phyloP scores from a whole-genome alignment of 2,113 vertebrate genomes.

The Ammodytes dubius region DNA sequence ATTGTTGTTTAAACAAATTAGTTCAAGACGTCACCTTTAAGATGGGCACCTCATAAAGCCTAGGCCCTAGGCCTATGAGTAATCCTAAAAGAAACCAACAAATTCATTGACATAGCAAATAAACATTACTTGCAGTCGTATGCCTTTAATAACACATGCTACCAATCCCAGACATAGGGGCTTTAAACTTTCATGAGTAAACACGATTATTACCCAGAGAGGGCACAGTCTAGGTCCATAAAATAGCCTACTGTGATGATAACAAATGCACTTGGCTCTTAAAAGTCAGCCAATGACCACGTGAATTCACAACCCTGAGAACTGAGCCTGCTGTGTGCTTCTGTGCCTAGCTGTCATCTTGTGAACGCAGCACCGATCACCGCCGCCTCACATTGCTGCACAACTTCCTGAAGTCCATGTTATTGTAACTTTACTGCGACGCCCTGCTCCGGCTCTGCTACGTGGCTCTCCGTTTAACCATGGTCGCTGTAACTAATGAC shows the following conservation, averaged over 20 bases:
- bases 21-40: not conserved
- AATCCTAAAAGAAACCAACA: not conserved
- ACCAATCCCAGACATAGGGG: not conserved
- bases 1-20: not conserved
- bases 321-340: not conserved
- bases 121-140: not conserved
- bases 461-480: conserved; percentile 47
- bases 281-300: not conserved
- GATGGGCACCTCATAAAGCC: not conserved
- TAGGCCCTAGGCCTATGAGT: too few relatives aligned
- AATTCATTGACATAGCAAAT: not conserved
- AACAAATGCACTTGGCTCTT: not conserved
- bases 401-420: conserved; percentile 72
- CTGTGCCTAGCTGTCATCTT: conserved; percentile 6
- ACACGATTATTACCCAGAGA: not conserved
- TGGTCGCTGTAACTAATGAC: not conserved
- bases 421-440: conserved; percentile 49
- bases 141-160: not conserved
- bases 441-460: conserved; percentile 43
- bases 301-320: not conserved
- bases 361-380: conserved; percentile 52
- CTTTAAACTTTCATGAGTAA: not conserved
- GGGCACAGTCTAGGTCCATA: not conserved
- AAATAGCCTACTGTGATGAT: not conserved
- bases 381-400: not conserved